A percentile compares a stretch with the other conserved stretches of the same genome.
phyloP scores from a whole-genome alignment of 2,797 vertebrate genomes.

The Gila robusta region DNA sequence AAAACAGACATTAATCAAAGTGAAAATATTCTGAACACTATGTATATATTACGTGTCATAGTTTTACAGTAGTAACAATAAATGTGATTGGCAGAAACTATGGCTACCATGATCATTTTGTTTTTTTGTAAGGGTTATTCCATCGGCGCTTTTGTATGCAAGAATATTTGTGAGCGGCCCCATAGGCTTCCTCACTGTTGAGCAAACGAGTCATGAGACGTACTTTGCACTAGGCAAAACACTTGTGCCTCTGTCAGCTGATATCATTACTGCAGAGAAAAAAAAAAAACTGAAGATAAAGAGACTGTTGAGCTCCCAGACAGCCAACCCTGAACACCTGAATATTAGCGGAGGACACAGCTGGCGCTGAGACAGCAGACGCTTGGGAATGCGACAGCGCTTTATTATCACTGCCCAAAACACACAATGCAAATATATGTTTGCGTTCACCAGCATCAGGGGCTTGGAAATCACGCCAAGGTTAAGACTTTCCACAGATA shows the following conservation, averaged over 20 bases:
- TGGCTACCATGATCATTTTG: background rate
- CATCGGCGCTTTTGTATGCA: background rate
- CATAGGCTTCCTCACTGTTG: background rate
- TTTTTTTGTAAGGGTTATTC: too few species aligned
- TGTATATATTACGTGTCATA: background rate
- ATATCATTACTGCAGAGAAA: slow-evolving; percentile 33
- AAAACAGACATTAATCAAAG: slow-evolving; percentile 11
- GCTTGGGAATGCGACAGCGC: slow-evolving; percentile 73
- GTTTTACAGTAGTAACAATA: slow-evolving; percentile 4
- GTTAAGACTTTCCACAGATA: slow-evolving; percentile 36
- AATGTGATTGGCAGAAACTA: background rate
- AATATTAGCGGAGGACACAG: slow-evolving; percentile 74
- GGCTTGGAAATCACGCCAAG: slow-evolving; percentile 40
- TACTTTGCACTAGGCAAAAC: slow-evolving; percentile 49
- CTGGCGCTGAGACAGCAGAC: slow-evolving; percentile 72
- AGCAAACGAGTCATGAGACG: slow-evolving; percentile 34
- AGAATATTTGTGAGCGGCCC: background rate
- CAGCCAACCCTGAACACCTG: slow-evolving; percentile 70
- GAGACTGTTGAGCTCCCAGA: slow-evolving; percentile 45
- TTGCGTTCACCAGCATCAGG: slow-evolving; percentile 35
- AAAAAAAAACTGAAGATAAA: slow-evolving; percentile 32
- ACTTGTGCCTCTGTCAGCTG: slow-evolving; percentile 46
- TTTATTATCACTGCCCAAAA: slow-evolving; percentile 50
- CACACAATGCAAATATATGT: slow-evolving; percentile 49
- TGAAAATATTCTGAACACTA: background rate